phyloP scores from a whole-genome alignment of 2,113 vertebrate genomes.

The Vidua chalybeata region DNA sequence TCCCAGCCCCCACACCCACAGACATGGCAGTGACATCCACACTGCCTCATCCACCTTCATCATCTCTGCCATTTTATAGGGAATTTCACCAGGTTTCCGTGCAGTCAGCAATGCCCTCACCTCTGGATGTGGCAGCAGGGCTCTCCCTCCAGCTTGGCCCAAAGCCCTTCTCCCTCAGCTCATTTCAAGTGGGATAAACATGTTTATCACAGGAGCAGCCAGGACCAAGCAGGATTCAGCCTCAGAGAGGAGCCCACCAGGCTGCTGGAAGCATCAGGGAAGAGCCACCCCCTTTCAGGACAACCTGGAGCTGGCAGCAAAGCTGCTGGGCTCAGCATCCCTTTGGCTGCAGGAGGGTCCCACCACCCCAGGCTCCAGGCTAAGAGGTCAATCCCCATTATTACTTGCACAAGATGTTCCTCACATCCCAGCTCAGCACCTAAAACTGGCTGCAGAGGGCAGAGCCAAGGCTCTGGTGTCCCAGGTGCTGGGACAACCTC shows the following conservation, averaged over 20 bases:
- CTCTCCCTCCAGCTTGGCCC: not conserved
- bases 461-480: not conserved
- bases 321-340: not conserved
- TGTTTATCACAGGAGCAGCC: accelerated
- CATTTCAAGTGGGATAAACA: not conserved
- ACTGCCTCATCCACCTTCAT: not conserved
- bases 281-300: not conserved
- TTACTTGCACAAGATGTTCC: not conserved
- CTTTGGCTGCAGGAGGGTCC: not conserved
- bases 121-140: not conserved
- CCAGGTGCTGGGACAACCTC: not conserved
- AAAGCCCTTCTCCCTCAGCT: not conserved
- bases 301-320: not conserved
- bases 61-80: not conserved
- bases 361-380: not conserved
- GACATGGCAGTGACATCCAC: not conserved
- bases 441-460: not conserved
- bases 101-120: not conserved
- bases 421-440: not conserved
- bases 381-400: not conserved
- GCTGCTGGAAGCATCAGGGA: not conserved
- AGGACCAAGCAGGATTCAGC: not conserved
- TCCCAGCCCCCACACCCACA: not conserved
- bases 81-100: not conserved
- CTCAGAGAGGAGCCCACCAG: not conserved